Base-by-base conservation (phyloP, 2,888 invertebrate species). In the Athetis lepigone region DNA sequence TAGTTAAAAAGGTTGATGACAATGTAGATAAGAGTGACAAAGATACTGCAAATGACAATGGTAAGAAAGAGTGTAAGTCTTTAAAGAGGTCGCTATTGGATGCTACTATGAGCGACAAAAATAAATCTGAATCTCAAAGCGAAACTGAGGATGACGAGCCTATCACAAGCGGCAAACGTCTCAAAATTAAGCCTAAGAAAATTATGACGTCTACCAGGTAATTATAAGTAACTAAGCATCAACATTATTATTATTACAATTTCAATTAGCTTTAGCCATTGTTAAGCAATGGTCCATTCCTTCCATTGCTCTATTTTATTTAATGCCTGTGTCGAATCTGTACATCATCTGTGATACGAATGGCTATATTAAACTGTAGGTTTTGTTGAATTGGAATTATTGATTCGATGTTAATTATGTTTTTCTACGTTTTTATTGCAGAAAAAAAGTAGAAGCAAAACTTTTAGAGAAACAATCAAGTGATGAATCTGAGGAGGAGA, bases 391-490 rank as follows among this genome's bases (percentile, higher is more conserved):
- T n/a, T n/a, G n/a, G n/a, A n/a, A n/a, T n/a, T n/a, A n/a, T n/a
- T n/a, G n/a, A n/a, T n/a, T n/a, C n/a, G n/a, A n/a, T n/a, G n/a
- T 13, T 33, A 33, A 33, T 13, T 33, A 33, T 33, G 13, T 33
- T 4, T 33, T 33, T 33, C 9, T 2, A 6, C 4, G 1, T 58
- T 37, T 9, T 72, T 46, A 65, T 90, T 90, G n/a, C 87, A 95
- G 95, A 71, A 95, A 95, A 92, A 95, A 95, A 82, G 87, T 96
- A 5, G 96, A 96, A 90, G 95, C 95, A 21, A 95, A 96, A 82
- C 84, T 90, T 58, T 90, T 94, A 80, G 91, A 95, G 65, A 94
- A 95, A 71, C 90, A 95, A 84, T 93, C 96, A 68, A 95, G 92
- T 84, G 92, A 94, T 67, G 95, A 96, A 86, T 94, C 94, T 67